A percentile compares a stretch with the other conserved stretches of the same genome.
Evolutionary conservation across 2,797 vertebrate species (phyloP).

Genomic region (Columba guinea): DNA sequence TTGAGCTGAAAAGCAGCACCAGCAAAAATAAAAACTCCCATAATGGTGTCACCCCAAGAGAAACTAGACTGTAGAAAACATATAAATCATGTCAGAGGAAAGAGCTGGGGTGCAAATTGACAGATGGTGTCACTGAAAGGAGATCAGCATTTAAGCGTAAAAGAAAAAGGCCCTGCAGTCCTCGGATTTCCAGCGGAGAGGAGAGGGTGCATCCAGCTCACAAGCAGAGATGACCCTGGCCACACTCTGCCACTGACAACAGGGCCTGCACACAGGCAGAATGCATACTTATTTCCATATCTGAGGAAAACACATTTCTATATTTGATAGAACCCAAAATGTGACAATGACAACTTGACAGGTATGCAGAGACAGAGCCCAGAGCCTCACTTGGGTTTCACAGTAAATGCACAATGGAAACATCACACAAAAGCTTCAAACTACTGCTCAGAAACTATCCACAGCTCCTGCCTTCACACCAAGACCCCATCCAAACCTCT

Average conservation of each 20-base stretch:
- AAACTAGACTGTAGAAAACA: background rate
- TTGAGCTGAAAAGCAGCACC: background rate
- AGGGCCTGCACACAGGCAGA: too few species aligned
- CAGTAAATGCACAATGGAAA: background rate
- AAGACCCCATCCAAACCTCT: background rate
- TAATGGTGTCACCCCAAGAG: background rate
- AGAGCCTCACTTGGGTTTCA: background rate
- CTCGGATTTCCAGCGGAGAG: background rate
- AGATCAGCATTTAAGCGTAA: background rate
- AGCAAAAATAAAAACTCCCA: background rate
- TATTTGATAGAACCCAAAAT: background rate
- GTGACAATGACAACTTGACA: background rate
- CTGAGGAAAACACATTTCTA: background rate
- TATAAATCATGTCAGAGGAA: slow-evolving; percentile 19
- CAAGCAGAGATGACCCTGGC: background rate
- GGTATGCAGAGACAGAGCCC: background rate
- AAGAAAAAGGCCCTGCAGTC: background rate
- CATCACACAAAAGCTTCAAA: background rate
- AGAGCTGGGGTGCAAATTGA: background rate
- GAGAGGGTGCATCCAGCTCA: background rate
- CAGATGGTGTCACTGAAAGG: background rate
- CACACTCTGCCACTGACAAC: background rate
- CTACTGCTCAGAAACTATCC: background rate
- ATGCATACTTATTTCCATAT: fast-evolving
- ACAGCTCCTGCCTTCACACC: background rate